Conservation (phyloP, 2,113 vertebrate species). For the Nannospalax galili region DNA sequence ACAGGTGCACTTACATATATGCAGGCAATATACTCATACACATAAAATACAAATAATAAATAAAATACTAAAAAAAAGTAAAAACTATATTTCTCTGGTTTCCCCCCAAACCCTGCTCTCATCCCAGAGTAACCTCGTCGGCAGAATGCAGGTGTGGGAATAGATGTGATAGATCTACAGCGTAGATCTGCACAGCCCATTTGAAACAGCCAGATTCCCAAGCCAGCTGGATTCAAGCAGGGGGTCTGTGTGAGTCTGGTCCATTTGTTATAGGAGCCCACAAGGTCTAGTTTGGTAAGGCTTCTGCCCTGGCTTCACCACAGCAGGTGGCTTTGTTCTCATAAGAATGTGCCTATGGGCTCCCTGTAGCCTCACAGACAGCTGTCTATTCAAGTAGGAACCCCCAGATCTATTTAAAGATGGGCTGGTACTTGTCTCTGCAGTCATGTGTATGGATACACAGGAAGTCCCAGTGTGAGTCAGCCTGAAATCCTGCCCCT, state of each 20-base stretch:
- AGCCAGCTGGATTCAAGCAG: not conserved
- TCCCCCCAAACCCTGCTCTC: not conserved
- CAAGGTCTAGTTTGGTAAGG: accelerated
- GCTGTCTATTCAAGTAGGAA: not conserved
- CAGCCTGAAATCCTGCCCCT: not conserved
- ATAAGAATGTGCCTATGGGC: not conserved
- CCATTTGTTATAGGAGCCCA: not conserved
- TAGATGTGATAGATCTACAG: not conserved
- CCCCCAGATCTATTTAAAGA: not conserved
- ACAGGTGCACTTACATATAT: no score
- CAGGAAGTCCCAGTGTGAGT: not conserved
- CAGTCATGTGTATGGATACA: not conserved
- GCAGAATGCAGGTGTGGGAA: not conserved
- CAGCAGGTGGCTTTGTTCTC: not conserved
- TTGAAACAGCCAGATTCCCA: not conserved
- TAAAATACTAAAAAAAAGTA: not conserved
- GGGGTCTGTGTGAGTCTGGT: not conserved
- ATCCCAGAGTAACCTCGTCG: not conserved
- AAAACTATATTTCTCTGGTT: not conserved
- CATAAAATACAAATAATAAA: no score
- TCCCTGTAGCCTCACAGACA: not conserved
- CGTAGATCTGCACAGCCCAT: not conserved
- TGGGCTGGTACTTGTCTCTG: not conserved
- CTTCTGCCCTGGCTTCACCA: no score
- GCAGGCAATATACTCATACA: no score